Evolutionary conservation across 1,140 invertebrate species (phyloP).

Genomic region (Saccostrea echinata): DNA sequence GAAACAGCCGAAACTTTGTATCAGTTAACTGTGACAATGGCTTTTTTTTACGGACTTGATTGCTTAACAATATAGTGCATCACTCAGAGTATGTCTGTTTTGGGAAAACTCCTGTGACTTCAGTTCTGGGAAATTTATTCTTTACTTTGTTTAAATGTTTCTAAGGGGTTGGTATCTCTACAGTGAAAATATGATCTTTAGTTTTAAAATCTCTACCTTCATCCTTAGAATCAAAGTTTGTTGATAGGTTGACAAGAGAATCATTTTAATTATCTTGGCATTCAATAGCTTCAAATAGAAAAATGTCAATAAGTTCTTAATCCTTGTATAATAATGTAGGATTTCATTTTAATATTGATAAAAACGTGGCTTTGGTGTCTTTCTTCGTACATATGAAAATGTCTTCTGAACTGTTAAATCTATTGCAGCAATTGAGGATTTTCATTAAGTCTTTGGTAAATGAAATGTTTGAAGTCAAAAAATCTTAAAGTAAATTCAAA

Average conservation of each 20-base stretch:
- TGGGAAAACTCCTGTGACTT: too few species aligned
- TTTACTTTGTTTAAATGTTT: too few species aligned
- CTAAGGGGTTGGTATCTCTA: too few species aligned
- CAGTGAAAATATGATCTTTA: too few species aligned
- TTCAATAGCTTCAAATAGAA: background rate
- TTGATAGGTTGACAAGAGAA: background rate
- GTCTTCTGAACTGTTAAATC: constrained; percentile 20
- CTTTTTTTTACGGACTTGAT: too few species aligned
- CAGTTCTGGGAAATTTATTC: too few species aligned
- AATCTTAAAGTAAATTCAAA: constrained; percentile 11
- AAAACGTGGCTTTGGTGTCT: background rate
- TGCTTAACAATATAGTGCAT: too few species aligned
- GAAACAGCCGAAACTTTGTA: too few species aligned
- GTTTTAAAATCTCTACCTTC: background rate
- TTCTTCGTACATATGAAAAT: constrained; percentile 3
- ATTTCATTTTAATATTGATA: background rate
- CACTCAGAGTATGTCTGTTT: too few species aligned
- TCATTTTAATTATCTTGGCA: background rate
- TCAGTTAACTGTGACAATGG: too few species aligned
- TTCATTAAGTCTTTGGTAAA: constrained; percentile 14
- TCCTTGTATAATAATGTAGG: background rate
- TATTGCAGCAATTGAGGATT: background rate
- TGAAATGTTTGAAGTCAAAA: constrained; percentile 33
- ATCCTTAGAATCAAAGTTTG: background rate
- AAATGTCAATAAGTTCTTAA: background rate